phyloP scores from a whole-genome alignment of 2,888 invertebrate species.

The Smittia sp. region DNA sequence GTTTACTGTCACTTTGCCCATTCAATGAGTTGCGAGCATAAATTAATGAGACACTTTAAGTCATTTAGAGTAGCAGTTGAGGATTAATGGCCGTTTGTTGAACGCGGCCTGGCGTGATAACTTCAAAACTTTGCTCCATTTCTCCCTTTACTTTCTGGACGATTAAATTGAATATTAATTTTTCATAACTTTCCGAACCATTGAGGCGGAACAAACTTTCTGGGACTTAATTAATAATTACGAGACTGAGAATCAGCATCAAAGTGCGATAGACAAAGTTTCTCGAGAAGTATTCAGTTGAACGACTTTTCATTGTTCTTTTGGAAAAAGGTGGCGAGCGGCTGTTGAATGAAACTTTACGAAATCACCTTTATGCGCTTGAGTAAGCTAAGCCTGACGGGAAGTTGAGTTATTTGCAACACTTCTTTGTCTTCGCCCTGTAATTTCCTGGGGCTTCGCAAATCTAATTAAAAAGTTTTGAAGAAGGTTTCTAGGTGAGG shows the following conservation, averaged over 20 bases:
- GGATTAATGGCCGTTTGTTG: neutral
- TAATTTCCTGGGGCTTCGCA: too few relatives aligned
- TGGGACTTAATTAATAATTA: neutral
- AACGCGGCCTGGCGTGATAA: too few relatives aligned
- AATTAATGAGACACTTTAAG: neutral
- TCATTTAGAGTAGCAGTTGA: neutral
- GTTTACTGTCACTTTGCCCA: neutral
- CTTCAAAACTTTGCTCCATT: too few relatives aligned
- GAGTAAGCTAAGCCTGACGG: too few relatives aligned
- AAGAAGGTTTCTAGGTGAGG: too few relatives aligned
- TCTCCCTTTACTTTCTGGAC: neutral
- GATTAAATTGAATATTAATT: neutral
- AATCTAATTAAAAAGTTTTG: too few relatives aligned
- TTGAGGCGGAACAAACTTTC: neutral
- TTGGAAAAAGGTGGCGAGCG: too few relatives aligned
- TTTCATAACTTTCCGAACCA: slow-evolving; percentile 2
- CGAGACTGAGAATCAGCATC: too few relatives aligned
- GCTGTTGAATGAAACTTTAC: too few relatives aligned
- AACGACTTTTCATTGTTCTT: neutral
- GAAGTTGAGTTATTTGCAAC: too few relatives aligned
- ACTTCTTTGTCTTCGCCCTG: too few relatives aligned
- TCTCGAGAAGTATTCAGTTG: neutral
- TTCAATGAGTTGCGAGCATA: neutral
- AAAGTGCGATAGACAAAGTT: neutral
- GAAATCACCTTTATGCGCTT: too few relatives aligned